These are phyloP conservation scores for Aepyceros melampus DNA, from an alignment of 2,113 vertebrate species.

Conservation along the genomic window DNA sequence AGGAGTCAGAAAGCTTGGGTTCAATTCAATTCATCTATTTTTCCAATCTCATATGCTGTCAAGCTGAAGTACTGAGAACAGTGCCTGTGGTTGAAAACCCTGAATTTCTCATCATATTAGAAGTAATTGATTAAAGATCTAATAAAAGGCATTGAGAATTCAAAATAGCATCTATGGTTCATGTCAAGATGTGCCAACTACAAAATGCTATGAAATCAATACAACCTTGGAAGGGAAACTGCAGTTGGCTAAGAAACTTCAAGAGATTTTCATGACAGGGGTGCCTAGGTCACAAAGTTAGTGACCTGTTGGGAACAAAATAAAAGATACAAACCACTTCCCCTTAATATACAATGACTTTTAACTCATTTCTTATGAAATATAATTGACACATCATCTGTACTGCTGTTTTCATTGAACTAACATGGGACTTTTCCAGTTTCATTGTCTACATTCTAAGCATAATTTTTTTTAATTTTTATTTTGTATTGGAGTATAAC, in stretches of 20 bases:
- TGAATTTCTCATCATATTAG: conserved; percentile 63
- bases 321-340: neutral
- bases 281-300: neutral
- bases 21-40: conserved; percentile 57
- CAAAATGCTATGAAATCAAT: conserved; percentile 49
- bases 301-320: neutral
- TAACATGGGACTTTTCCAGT: neutral
- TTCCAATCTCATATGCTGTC: conserved; percentile 46
- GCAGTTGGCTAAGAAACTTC: neutral
- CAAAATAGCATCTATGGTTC: conserved; percentile 33
- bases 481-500: neutral
- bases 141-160: conserved; percentile 60
- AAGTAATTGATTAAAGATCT: conserved; percentile 64
- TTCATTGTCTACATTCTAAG: neutral
- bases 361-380: conserved; percentile 1
- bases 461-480: neutral
- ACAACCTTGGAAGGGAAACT: neutral
- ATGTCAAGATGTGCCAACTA: conserved; percentile 21
- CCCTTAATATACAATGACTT: neutral
- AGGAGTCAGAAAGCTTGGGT: conserved; percentile 42
- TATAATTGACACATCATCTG: neutral
- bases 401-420: neutral
- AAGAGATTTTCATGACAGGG: neutral
- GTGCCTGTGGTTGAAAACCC: conserved; percentile 29
- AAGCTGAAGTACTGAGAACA: conserved; percentile 41